A percentile compares a stretch with the other conserved stretches of the same genome.
Conservation (phyloP, 1,140 invertebrate genomes). For the Drosophila chauvacae region DNA sequence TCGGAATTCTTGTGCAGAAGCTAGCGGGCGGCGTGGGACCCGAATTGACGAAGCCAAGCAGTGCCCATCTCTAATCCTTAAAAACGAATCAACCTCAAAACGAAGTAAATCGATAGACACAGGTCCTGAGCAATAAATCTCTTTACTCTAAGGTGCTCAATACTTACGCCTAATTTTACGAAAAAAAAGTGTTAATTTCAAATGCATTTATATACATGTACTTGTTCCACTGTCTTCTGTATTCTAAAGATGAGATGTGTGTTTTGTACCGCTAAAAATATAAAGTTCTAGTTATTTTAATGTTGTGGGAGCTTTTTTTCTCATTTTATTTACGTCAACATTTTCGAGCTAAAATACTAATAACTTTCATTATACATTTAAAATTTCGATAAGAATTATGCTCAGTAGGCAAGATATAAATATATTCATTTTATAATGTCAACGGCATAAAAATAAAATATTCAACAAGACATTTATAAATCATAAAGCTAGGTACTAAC, state of each 20-base stretch:
- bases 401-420: neutral
- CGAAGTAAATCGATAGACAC: conserved; percentile 19
- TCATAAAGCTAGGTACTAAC: no score
- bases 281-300: neutral
- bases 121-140: conserved; percentile 50
- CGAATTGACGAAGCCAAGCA: conserved; percentile 84
- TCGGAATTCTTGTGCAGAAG: conserved; percentile 90
- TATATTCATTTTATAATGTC: neutral
- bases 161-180: conserved; percentile 29
- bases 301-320: neutral
- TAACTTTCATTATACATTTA: neutral
- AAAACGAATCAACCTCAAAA: conserved; percentile 24
- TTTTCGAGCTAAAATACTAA: neutral
- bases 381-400: neutral
- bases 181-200: conserved; percentile 26
- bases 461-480: neutral
- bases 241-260: conserved; percentile 46
- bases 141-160: conserved; percentile 40
- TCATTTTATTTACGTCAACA: no score
- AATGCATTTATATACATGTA: conserved; percentile 65
- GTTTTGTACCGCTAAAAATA: conserved; percentile 24
- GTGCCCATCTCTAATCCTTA: conserved; percentile 70
- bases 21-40: conserved; percentile 90
- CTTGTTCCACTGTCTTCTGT: conserved; percentile 36
- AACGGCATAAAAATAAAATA: neutral